Evolutionary conservation across 2,888 invertebrate species (phyloP), one percentile per base, ranked within the genome.

Genomic region (Adelognathus sp.): DNA sequence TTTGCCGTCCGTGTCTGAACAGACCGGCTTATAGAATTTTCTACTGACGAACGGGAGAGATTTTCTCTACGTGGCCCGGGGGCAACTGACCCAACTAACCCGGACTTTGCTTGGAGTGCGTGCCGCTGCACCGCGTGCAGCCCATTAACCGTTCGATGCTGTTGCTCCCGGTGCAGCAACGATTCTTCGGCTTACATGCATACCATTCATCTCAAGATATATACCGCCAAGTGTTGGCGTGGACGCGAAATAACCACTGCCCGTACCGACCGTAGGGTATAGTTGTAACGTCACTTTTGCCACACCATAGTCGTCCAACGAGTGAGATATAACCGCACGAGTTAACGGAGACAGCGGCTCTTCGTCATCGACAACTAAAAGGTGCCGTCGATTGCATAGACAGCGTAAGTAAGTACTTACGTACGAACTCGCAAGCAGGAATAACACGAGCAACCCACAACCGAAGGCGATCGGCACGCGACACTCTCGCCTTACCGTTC

Each of bases 1-100:
- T 39, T 39, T 52, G 66, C 27, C 66, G 29, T 18, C 31, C 66
- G 39, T 67, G 66, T 63, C 44, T 67, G 39, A 63, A 24, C 52
- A 54, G 54, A 67, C 29, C 39, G 50, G 46, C 21, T 31, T 61
- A 14, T 18, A 33, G 56, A 16, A 36, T 52, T n/a, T n/a, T 39
- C 36, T 36, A 46, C 36, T 27, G 46, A 46, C 24, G 46, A 46
- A 16, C 14, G 61, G 14, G 77, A 77, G 73, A 73, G 73, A 73
- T 73, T 78, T 78, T 64, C 73, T 70, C 73, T 58, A 50, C 54
- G 58, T 78, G 69, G 78, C 78, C 78, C 73, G 78, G 78, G n/a
- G 78, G 78, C 78, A 27, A 78, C 63, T 78, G 78, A 78, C 78
- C 78, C 78, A 78, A 73, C 78, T 78, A 78, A 78, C 78, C 78